Evolutionary conservation across 2,113 vertebrate genomes (phyloP).

Genomic region (Cebidichthys violaceus): DNA sequence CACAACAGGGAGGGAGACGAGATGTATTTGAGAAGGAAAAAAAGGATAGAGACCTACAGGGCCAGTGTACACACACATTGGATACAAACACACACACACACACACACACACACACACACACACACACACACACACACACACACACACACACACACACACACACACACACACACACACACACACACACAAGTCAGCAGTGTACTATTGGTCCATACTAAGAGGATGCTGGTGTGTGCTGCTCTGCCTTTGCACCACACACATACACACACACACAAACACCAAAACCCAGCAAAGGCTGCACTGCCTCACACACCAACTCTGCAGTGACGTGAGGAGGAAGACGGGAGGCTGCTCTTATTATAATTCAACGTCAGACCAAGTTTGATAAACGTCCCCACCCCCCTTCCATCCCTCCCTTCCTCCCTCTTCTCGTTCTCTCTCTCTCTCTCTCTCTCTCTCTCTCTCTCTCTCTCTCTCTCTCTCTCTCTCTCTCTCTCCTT

Average conservation of each 20-base stretch:
- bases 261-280: slow-evolving; percentile 47
- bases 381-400: slow-evolving; percentile 87
- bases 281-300: slow-evolving; percentile 55
- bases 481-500: neutral
- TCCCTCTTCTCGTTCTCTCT: neutral
- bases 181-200: slow-evolving; percentile 25
- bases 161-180: neutral
- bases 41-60: neutral
- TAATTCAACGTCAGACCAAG: slow-evolving; percentile 90
- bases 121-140: neutral
- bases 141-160: neutral
- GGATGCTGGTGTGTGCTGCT: slow-evolving; percentile 9
- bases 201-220: slow-evolving; percentile 21
- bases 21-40: neutral
- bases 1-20: slow-evolving; percentile 2
- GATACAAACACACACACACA: neutral
- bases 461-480: neutral
- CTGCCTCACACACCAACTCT: slow-evolving; percentile 72
- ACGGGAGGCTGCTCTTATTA: slow-evolving; percentile 84
- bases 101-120: neutral
- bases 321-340: slow-evolving; percentile 78
- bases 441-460: neutral
- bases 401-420: neutral
- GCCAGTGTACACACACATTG: neutral
- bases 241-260: slow-evolving; percentile 37